Conservation (phyloP, 2,113 vertebrate genomes). For the Tiliqua scincoides region DNA sequence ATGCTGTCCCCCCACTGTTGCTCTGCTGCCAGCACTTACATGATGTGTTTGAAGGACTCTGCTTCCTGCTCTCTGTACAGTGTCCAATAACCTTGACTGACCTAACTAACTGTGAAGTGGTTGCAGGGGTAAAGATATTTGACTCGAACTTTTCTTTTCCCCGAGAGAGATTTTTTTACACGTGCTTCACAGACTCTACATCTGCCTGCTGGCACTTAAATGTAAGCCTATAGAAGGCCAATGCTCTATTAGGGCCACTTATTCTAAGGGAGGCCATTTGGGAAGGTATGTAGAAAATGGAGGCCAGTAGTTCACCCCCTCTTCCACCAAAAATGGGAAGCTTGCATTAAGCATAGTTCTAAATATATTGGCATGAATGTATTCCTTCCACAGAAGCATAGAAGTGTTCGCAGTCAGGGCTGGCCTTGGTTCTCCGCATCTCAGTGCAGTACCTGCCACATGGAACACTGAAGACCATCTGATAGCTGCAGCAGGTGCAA, state of each 20-base stretch:
- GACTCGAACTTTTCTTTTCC: neutral
- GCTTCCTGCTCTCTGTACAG: neutral
- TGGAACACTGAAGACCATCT: too few species aligned
- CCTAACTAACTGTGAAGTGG: neutral
- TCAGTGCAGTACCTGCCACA: neutral
- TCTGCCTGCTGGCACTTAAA: neutral
- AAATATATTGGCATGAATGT: neutral
- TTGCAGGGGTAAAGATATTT: neutral
- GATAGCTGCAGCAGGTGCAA: too few species aligned
- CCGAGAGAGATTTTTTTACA: conserved; percentile 1
- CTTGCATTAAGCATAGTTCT: neutral
- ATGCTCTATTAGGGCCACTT: neutral
- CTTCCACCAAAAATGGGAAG: neutral
- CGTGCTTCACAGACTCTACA: neutral
- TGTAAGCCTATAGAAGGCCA: neutral
- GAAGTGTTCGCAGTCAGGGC: too few species aligned
- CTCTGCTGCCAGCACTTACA: neutral
- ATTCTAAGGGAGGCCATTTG: neutral
- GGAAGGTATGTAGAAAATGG: neutral
- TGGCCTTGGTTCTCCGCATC: too few species aligned
- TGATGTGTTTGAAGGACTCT: neutral
- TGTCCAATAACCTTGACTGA: neutral
- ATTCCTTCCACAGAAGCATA: neutral
- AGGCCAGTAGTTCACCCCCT: neutral
- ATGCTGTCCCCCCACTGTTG: neutral